Conservation (phyloP, 2,113 vertebrate species). For the Vulpes vulpes region DNA sequence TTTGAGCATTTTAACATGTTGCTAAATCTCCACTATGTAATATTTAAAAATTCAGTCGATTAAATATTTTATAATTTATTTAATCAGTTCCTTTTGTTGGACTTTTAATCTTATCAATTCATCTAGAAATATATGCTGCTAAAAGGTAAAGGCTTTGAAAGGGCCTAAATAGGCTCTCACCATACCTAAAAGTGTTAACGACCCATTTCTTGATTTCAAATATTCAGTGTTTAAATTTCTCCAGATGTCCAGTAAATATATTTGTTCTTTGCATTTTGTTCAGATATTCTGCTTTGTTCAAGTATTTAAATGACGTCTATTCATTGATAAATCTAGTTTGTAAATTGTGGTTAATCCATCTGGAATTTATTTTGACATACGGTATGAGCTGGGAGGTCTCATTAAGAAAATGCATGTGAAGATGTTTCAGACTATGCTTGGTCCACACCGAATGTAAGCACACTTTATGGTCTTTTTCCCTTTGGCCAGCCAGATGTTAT, state of each 20-base stretch:
- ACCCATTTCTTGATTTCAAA: not conserved
- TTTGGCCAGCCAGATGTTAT: not conserved
- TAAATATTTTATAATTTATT: not conserved
- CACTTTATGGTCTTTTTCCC: not conserved
- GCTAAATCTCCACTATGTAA: not conserved
- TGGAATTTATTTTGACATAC: not conserved
- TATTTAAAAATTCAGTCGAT: not conserved
- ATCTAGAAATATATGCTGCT: not conserved
- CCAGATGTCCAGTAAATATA: not conserved
- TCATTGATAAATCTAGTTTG: not conserved
- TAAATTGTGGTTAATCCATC: not conserved
- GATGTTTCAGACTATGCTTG: not conserved
- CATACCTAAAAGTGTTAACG: not conserved
- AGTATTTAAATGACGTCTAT: not conserved
- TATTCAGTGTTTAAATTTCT: not conserved
- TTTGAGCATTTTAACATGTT: not conserved
- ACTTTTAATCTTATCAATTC: not conserved
- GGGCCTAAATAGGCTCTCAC: not conserved
- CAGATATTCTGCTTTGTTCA: not conserved
- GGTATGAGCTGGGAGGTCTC: not conserved
- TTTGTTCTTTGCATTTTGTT: not conserved
- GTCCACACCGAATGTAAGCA: not conserved
- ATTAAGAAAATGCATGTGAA: not conserved
- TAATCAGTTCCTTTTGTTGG: not conserved
- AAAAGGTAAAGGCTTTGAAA: not conserved